A percentile compares a stretch with the other conserved stretches of the same genome.
phyloP scores from a whole-genome alignment of 92 coral and sea anemone species.

The Scolanthus callimorphus region DNA sequence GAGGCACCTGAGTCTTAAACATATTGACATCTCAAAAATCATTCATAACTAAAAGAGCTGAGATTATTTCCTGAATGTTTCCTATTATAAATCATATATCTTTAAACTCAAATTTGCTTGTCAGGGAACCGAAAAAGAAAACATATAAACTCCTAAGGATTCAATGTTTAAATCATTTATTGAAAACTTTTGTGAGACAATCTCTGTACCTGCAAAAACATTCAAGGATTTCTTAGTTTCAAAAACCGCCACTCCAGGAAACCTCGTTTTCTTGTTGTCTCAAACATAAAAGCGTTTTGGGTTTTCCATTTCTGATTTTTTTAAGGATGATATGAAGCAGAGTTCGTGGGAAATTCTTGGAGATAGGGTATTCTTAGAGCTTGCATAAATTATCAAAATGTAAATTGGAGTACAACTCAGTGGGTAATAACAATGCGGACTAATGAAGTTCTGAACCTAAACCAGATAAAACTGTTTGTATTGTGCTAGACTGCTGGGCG shows the following conservation, averaged over 20 bases:
- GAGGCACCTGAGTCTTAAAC: neutral
- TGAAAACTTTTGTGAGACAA: neutral
- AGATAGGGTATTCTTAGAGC: neutral
- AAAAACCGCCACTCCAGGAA: too few species aligned
- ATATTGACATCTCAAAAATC: neutral
- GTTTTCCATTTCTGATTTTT: too few species aligned
- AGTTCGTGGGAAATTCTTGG: neutral
- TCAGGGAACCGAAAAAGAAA: neutral
- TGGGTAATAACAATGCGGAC: neutral
- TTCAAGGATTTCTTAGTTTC: too few species aligned
- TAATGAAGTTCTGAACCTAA: neutral
- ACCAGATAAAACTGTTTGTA: neutral
- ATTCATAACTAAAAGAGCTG: neutral
- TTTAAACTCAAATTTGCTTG: too few species aligned
- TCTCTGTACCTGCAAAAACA: too few species aligned
- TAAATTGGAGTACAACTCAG: neutral
- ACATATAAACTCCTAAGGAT: neutral
- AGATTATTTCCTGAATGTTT: neutral
- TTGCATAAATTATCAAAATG: conserved; percentile 1
- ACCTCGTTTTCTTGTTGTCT: too few species aligned
- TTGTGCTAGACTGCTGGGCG: neutral
- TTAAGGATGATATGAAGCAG: too few species aligned
- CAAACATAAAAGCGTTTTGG: too few species aligned
- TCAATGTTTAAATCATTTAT: neutral
- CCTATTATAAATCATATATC: neutral